Base-by-base conservation (phyloP, 2,113 vertebrate genomes). In the Callorhinus ursinus region DNA sequence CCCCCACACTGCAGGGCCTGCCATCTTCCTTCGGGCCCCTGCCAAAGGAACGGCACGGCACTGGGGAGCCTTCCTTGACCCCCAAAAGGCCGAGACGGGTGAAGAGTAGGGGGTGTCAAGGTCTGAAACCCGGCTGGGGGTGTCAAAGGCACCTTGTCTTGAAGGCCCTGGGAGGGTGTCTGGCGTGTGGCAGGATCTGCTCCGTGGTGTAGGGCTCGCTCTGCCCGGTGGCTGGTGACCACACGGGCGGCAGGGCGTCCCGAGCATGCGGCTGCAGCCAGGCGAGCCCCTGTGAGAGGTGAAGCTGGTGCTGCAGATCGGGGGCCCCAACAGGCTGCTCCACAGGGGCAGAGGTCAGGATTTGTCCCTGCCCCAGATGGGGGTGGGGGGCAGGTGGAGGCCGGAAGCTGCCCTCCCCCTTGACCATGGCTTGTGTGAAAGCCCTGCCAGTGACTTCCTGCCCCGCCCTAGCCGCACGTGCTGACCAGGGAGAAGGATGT, bases 381-480 rank as follows among this genome's bases (percentile, higher is more conserved):
- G 51, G 74, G 13, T 55, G 77, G 88, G 59, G 2, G 4, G 28
- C 77, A 7, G 61, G 51, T 46, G 13, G 6, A 21, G 74, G 79
- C 90, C 93, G 97, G 95, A 96, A 94, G 65, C 65, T 42, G 39
- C 67, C 77, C 71, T 36, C n/a, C n/a, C 22, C 67, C 72, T 61
- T 39, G 86, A 74, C 51, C 19, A 49, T 15, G 67, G 90, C 39
- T 84, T 90, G 42, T 88, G 81, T 36, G 83, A 71, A 87, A 92
- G 42, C 42, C 49, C 76, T 90, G 65, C 76, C 74, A 31, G 86
- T 71, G 86, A 86, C 83, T 97, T 97, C 96, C 95, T 28, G 93
- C 71, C 36, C 77, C 90, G 90, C 61, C 67, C 42, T 12, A 65
- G 69, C 51, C 65, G 18, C 7, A 0, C 2, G 12, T 26, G 71